Conservation (phyloP, 2,888 invertebrate genomes). For the Agriotes lineatus region DNA sequence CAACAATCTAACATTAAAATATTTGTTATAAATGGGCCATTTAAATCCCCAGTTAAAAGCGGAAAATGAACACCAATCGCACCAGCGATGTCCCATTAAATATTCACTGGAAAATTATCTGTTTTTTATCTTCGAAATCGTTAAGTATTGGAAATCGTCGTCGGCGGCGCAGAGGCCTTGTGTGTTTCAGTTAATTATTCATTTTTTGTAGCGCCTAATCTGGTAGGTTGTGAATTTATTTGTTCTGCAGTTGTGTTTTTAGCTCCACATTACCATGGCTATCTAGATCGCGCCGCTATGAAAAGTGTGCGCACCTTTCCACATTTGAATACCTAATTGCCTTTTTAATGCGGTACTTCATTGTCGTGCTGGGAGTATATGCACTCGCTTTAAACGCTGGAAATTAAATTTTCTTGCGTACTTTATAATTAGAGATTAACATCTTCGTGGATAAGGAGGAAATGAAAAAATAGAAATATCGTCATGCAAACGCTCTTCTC, state of each 20-base stretch:
- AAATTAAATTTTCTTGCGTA: conserved; percentile 46
- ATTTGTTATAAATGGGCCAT: background rate
- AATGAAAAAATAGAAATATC: conserved; percentile 25
- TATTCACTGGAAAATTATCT: background rate
- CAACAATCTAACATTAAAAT: background rate
- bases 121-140: no score
- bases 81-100: background rate
- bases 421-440: conserved; percentile 46
- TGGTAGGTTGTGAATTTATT: conserved; percentile 39
- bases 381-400: conserved; percentile 40
- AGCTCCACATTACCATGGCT: conserved; percentile 45
- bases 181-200: conserved; percentile 30
- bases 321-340: conserved; percentile 50
- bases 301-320: conserved; percentile 49
- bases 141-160: no score
- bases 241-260: conserved; percentile 45
- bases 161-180: background rate
- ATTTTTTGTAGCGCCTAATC: conserved; percentile 37
- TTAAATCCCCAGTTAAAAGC: background rate
- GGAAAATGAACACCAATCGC: background rate
- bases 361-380: conserved; percentile 41
- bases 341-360: conserved; percentile 44
- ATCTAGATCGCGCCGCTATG: conserved; percentile 48
- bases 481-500: conserved; percentile 25
- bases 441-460: conserved; percentile 33